phyloP scores from a whole-genome alignment of 1,140 invertebrate species.

The Teleogryllus occipitalis region DNA sequence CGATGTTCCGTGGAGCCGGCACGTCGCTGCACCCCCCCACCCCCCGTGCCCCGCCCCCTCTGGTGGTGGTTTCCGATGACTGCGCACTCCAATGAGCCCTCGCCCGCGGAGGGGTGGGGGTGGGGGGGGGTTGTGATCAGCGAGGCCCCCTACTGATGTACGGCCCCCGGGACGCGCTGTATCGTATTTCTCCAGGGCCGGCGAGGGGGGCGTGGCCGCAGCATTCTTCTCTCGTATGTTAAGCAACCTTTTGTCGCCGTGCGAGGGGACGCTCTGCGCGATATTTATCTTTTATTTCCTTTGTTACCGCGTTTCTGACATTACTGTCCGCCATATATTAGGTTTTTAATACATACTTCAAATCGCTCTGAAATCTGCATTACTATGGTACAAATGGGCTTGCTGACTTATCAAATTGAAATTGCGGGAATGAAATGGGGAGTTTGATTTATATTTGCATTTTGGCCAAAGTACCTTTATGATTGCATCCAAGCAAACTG shows the following conservation, averaged over 20 bases:
- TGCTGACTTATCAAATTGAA: too few relatives aligned
- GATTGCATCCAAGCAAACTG: too few relatives aligned
- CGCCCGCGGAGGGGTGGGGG: too few relatives aligned
- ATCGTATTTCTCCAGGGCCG: not conserved
- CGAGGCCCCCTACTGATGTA: not conserved
- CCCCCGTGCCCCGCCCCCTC: too few relatives aligned
- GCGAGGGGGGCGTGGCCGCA: too few relatives aligned
- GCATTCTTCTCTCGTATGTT: not conserved
- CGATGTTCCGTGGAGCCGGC: not conserved
- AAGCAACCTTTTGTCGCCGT: not conserved
- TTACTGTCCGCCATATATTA: too few relatives aligned
- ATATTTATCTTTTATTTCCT: not conserved
- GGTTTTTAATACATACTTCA: too few relatives aligned
- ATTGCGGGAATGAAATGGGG: too few relatives aligned
- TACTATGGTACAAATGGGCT: too few relatives aligned
- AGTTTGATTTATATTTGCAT: too few relatives aligned
- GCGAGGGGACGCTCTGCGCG: not conserved
- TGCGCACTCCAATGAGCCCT: not conserved
- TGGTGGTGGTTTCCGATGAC: not conserved
- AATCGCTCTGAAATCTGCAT: too few relatives aligned
- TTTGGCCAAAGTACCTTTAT: too few relatives aligned
- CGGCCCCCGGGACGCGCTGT: not conserved
- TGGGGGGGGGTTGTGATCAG: not conserved
- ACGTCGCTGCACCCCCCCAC: not conserved
- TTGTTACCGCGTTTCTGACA: not conserved